These are phyloP conservation scores for Chaetogeoica ovagalla DNA, from an alignment of 2,888 invertebrate species.

Conservation along the genomic window DNA sequence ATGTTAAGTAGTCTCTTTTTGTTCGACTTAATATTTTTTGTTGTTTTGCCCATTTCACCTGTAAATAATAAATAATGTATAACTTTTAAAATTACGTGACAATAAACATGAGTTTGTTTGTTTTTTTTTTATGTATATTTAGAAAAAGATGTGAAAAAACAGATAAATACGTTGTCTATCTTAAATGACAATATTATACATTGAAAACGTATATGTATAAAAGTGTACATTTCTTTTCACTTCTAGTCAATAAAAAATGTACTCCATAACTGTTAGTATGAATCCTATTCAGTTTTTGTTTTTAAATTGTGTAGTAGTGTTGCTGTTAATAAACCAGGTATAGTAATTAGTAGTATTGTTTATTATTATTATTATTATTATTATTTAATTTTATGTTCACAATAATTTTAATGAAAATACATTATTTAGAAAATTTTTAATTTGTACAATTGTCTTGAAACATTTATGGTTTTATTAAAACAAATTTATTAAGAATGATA, in stretches of 20 bases:
- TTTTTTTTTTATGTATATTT: conserved; percentile 22
- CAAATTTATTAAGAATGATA: background rate
- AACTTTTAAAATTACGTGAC: conserved; percentile 24
- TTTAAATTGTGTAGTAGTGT: conserved; percentile 5
- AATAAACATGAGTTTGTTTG: conserved; percentile 3
- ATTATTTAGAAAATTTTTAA: background rate
- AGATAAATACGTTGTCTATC: conserved; percentile 13
- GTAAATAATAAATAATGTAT: conserved; percentile 54
- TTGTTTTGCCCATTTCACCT: conserved; percentile 76
- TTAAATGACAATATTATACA: background rate
- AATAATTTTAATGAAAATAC: background rate
- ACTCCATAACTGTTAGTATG: background rate
- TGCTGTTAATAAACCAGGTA: conserved; percentile 22
- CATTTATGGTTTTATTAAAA: background rate
- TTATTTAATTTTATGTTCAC: too few relatives aligned
- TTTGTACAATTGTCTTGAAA: background rate
- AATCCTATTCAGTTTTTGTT: conserved; percentile 5
- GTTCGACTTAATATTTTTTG: conserved; percentile 77
- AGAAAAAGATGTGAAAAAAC: background rate
- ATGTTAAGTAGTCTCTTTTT: conserved; percentile 72
- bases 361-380: background rate
- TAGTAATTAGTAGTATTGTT: conserved; percentile 15
- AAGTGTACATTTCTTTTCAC: background rate
- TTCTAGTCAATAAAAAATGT: background rate
- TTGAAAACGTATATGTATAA: background rate